phyloP scores from a whole-genome alignment of 2,113 vertebrate genomes.

The Brevimyrus niger region DNA sequence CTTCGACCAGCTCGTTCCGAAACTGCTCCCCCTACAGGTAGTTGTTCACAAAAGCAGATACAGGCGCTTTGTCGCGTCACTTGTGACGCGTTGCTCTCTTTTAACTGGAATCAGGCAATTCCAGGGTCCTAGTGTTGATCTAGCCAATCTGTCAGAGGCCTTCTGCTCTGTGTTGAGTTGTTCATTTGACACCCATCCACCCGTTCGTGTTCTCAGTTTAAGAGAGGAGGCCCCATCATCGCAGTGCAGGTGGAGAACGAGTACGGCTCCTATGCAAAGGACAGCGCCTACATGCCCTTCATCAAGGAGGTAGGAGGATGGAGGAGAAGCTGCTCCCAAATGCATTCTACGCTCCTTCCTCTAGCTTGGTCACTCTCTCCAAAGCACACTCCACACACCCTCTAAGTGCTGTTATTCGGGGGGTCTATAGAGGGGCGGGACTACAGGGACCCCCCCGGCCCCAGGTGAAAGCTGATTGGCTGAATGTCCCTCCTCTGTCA shows the following conservation, averaged over 20 bases:
- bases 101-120: neutral
- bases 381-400: neutral
- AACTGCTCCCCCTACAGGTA: conserved; percentile 78
- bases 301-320: conserved; percentile 71
- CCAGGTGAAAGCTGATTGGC: neutral
- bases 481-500: neutral
- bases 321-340: neutral
- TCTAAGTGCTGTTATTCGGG: neutral
- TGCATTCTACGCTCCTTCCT: neutral
- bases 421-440: neutral
- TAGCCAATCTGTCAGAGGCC: neutral
- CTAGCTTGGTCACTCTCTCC: neutral
- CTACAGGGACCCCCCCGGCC: neutral
- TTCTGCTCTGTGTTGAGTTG: neutral
- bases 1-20: conserved; percentile 20
- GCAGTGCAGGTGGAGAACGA: conserved; percentile 89
- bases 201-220: conserved; percentile 63
- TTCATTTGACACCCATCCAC: neutral
- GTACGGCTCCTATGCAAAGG: conserved; percentile 80
- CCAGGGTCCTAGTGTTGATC: neutral
- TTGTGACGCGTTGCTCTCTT: neutral
- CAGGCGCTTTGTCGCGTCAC: neutral
- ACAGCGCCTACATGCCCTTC: conserved; percentile 75
- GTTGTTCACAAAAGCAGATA: neutral
- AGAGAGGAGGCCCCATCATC: conserved; percentile 86